Base-by-base conservation (phyloP, 1,140 invertebrate genomes). In the Drosophila aff. region DNA sequence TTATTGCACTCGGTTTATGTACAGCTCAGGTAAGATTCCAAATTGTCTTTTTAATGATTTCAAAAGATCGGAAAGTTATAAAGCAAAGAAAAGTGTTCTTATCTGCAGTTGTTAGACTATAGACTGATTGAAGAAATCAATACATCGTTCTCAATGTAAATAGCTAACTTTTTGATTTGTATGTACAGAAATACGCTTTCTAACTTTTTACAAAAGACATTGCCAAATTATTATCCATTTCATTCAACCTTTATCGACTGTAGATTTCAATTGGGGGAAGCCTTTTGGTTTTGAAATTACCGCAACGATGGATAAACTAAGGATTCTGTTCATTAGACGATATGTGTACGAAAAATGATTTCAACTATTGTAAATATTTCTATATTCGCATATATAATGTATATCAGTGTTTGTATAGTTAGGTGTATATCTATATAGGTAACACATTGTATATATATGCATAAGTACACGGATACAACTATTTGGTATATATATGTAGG, bases 271-370 rank as follows among this genome's bases (percentile, higher is more conserved):
- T 57, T 33, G 0, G 16, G n/a, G 67, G 44, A 72, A 71, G 66
- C 69, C 43, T 41, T 44, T 52, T 40, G 21, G 15, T 23, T 49
- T 26, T 26, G 57, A 64, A 82, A 64, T 43, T 78, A 47, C 49
- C 61, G 66, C 76, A 82, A 79, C 58, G 50, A 75, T 58, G n/a
- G n/a, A 50, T 13, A 40, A 68, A 53, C 47, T 36, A 67, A 44
- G 28, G 28, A 33, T 49, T 68, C 43, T 9, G 26, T 36, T 49
- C 43, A 21, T 36, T 68, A 84, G 81, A 81, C 84, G 84, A 89
- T 89, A 89, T 89, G 84, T 89, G 87, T 76, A 73, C 79, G 73
- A 76, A 90, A 83, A 72, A 77, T 40, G 60, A 79, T 47, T 65
- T 79, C 46, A 72, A 79, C 43, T 72, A 61, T 57, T 64, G 53